phyloP scores from a whole-genome alignment of 2,797 vertebrate species.

The Enteromius fasciolatus region DNA sequence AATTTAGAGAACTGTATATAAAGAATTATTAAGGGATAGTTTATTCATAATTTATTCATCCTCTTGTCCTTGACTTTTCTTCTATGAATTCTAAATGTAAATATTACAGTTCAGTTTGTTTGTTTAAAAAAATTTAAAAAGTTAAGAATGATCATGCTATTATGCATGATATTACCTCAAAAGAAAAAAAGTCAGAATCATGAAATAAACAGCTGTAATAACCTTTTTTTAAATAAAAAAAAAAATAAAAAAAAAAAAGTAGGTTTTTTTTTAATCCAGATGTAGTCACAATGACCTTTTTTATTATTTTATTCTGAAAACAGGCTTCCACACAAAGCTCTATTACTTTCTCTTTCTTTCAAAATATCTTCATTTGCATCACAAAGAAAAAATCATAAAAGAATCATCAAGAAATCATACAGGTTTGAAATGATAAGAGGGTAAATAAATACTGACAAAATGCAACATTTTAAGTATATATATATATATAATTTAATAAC shows the following conservation, averaged over 20 bases:
- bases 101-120: background rate
- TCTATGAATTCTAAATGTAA: background rate
- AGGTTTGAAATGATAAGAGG: background rate
- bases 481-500: too few species aligned
- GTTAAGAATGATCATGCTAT: background rate
- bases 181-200: background rate
- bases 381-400: background rate
- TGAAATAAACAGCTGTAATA: background rate
- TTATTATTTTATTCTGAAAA: background rate
- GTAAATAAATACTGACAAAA: background rate
- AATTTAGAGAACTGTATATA: background rate
- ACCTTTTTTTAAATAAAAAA: background rate
- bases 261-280: background rate
- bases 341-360: background rate
- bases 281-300: background rate
- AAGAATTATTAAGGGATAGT: background rate
- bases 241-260: background rate
- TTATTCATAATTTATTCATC: background rate
- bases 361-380: background rate
- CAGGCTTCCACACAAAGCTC: background rate
- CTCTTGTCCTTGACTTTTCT: background rate
- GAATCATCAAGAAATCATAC: background rate
- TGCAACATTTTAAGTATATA: background rate
- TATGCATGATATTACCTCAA: background rate
- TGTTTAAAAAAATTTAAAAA: background rate